phyloP scores from a whole-genome alignment of 2,888 invertebrate species.

The Monochamus alternatus region DNA sequence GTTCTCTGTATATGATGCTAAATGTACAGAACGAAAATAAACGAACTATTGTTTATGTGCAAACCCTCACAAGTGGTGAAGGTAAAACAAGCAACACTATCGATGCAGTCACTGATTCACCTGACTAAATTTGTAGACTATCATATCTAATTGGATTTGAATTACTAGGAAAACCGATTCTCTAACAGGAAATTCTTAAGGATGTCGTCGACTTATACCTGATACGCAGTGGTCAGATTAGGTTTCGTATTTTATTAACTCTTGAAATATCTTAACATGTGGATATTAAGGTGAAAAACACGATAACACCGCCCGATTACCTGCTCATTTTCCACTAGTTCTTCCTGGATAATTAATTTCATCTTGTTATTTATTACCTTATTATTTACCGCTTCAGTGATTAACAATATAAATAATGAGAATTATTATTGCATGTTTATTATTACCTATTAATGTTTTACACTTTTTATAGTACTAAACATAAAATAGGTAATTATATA shows the following conservation, averaged over 20 bases:
- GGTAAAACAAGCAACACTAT: background rate
- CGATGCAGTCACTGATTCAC: conserved; percentile 31
- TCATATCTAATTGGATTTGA: conserved; percentile 40
- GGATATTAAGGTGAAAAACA: conserved; percentile 32
- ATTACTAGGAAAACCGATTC: conserved; percentile 45
- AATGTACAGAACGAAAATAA: no score
- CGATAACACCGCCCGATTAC: conserved; percentile 32
- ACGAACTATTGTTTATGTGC: background rate
- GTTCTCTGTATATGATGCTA: no score
- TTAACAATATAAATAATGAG: background rate
- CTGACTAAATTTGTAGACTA: conserved; percentile 42
- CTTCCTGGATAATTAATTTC: conserved; percentile 18
- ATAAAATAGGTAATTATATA: no score
- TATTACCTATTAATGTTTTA: no score
- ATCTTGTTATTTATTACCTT: background rate
- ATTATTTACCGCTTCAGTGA: background rate
- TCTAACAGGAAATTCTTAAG: conserved; percentile 44
- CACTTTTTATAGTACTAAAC: no score
- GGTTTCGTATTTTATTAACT: conserved; percentile 34
- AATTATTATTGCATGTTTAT: no score
- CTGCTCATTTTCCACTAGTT: conserved; percentile 29
- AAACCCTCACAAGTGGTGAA: background rate
- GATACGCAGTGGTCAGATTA: conserved; percentile 37
- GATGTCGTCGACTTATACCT: conserved; percentile 31
- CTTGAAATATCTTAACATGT: conserved; percentile 28